These are phyloP conservation scores for Myotis pilosus DNA, from an alignment of 2,797 vertebrate species.

Conservation along the genomic window DNA sequence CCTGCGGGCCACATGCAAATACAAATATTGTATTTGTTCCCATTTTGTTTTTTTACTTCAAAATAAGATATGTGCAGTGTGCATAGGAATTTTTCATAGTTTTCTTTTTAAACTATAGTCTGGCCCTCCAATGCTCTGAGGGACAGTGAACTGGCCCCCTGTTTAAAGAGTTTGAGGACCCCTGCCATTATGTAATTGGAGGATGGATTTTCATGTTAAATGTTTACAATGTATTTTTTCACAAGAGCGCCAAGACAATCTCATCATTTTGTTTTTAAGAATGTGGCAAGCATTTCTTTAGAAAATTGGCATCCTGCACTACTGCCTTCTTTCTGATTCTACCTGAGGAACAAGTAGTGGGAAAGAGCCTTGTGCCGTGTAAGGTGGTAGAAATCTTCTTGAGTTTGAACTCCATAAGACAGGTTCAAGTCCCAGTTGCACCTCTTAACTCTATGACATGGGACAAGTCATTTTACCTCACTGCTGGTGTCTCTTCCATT, in stretches of 20 bases:
- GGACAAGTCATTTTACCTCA: not conserved
- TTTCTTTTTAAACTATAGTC: no score
- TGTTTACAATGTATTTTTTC: not conserved
- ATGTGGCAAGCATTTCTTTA: not conserved
- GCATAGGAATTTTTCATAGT: no score
- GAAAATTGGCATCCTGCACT: not conserved
- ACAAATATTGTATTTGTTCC: no score
- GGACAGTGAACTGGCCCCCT: no score
- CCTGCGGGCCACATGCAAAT: no score
- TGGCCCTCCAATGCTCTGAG: no score
- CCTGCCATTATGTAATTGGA: not conserved
- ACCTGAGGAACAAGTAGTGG: not conserved
- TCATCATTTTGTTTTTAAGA: slow-evolving; percentile 42
- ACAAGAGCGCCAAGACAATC: not conserved
- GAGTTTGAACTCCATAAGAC: not conserved
- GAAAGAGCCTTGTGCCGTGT: not conserved
- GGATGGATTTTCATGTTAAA: not conserved
- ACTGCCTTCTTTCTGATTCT: not conserved
- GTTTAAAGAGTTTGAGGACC: no score
- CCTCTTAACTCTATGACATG: not conserved
- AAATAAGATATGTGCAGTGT: no score
- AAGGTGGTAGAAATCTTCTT: not conserved
- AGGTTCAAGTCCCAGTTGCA: not conserved
- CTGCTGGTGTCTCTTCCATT: not conserved
- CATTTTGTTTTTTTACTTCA: no score